Conservation (phyloP, 2,797 vertebrate species). For the Loriculus beryllinus region DNA sequence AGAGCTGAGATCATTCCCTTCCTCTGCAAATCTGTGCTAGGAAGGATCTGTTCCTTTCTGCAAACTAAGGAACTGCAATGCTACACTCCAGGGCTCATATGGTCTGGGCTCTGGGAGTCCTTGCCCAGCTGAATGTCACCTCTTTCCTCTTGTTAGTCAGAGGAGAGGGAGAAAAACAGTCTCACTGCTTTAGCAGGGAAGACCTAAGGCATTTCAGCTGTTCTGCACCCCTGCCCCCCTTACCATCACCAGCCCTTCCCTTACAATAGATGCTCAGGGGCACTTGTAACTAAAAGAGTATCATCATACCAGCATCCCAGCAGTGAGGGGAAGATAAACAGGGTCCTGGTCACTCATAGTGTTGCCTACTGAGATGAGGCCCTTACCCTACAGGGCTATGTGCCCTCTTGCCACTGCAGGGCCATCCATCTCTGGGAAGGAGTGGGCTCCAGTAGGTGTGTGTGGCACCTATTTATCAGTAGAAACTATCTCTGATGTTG, state of each 20-base stretch:
- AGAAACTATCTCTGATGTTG: background rate
- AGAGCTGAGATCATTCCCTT: conserved; percentile 6
- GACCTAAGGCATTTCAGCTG: background rate
- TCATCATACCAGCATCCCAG: background rate
- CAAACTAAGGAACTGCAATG: background rate
- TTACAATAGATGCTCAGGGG: background rate
- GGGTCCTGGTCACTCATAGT: background rate
- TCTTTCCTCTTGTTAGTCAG: background rate
- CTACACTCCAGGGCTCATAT: background rate
- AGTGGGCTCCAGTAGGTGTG: background rate
- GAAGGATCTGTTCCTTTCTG: background rate
- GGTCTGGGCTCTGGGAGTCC: background rate
- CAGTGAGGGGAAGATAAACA: background rate
- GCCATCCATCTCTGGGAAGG: background rate
- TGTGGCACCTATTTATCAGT: background rate
- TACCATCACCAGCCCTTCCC: background rate
- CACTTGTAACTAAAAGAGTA: background rate
- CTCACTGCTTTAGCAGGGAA: background rate
- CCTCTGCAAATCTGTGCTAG: background rate
- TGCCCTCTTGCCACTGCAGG: background rate
- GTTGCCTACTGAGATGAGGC: background rate
- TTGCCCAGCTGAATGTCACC: background rate
- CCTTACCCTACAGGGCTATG: background rate
- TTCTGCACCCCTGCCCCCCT: background rate
- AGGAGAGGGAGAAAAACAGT: background rate